Percentiles rank a stretch among this genome's conserved stretches.
phyloP scores from a whole-genome alignment of 2,797 vertebrate species.

The Vireo griseus region DNA sequence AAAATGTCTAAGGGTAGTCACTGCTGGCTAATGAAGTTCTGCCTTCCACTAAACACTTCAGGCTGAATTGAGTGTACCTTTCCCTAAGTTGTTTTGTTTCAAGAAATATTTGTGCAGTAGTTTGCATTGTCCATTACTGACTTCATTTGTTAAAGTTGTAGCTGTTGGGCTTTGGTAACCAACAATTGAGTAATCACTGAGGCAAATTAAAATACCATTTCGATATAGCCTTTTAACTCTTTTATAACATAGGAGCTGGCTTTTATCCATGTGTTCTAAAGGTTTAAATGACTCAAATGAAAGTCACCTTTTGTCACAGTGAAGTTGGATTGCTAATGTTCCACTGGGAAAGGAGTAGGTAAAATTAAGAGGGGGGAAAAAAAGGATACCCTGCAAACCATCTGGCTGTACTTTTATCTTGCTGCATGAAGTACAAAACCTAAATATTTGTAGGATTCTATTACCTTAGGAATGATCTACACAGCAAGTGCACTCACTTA shows the following conservation, averaged over 20 bases:
- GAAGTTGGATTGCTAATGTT: neutral
- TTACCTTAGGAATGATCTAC: neutral
- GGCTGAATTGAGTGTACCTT: neutral
- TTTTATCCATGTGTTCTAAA: neutral
- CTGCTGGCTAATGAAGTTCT: neutral
- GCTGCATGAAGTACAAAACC: neutral
- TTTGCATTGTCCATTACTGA: neutral
- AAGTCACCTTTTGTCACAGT: neutral
- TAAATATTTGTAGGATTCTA: neutral
- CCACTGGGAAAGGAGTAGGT: neutral
- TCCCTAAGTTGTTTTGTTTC: neutral
- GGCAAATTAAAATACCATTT: neutral
- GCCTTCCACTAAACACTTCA: neutral
- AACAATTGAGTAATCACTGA: neutral
- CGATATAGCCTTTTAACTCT: neutral
- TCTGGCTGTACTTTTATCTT: neutral
- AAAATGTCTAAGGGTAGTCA: neutral
- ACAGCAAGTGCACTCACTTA: neutral
- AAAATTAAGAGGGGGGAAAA: neutral
- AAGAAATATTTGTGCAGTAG: neutral
- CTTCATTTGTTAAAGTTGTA: neutral
- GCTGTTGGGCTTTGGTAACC: neutral
- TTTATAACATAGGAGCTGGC: neutral
- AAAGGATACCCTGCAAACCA: neutral
- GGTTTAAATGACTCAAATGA: neutral